Percentiles rank a stretch among this genome's conserved stretches.
phyloP scores from a whole-genome alignment of 2,888 invertebrate species.

The Andrena minutula region DNA sequence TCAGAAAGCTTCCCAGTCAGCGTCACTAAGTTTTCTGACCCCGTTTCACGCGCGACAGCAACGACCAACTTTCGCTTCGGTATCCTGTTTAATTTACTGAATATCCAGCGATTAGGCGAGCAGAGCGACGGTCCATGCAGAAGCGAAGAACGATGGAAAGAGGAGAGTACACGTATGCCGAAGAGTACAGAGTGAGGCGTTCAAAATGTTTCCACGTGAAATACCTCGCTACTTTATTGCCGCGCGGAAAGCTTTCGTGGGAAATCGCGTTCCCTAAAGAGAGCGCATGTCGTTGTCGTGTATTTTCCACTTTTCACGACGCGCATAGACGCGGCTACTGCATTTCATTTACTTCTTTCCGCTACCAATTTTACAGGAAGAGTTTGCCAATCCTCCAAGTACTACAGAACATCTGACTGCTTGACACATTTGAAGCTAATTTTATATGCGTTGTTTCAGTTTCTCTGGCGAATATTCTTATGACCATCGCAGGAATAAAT shows the following conservation, averaged over 20 bases:
- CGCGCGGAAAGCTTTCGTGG: background rate
- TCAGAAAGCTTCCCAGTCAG: slow-evolving; percentile 10
- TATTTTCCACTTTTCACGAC: background rate
- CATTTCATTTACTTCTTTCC: no score
- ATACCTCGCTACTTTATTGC: slow-evolving; percentile 30
- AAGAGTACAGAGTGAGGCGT: slow-evolving; percentile 3
- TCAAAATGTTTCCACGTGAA: slow-evolving; percentile 5
- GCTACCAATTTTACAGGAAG: no score
- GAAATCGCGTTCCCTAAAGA: background rate
- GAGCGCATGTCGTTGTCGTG: background rate
- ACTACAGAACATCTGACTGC: no score
- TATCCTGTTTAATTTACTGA: slow-evolving; percentile 10
- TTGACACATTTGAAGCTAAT: no score
- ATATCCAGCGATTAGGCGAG: slow-evolving; percentile 22
- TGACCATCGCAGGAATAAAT: no score
- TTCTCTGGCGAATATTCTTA: no score
- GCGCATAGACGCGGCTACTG: background rate
- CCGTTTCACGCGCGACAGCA: background rate
- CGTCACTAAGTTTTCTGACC: slow-evolving; percentile 26
- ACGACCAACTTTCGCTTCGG: slow-evolving; percentile 2
- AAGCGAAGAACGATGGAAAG: slow-evolving; percentile 1
- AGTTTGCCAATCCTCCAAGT: no score
- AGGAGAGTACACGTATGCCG: background rate
- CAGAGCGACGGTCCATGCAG: background rate
- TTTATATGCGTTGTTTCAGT: no score